Conservation (phyloP, 2,797 vertebrate genomes). For the Podarcis lilfordi region DNA sequence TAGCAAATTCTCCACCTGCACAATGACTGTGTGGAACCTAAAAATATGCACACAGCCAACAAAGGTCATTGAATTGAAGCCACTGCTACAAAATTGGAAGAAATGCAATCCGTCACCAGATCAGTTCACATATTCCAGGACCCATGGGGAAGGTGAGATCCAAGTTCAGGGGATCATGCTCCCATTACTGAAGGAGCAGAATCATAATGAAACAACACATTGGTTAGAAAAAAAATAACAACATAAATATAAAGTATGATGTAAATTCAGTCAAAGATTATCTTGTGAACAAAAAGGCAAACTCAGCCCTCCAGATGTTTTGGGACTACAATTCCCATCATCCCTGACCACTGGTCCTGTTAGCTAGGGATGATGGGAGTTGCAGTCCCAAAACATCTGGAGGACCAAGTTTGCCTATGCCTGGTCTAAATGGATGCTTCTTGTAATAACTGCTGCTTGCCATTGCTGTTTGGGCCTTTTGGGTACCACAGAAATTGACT, state of each 20-base stretch:
- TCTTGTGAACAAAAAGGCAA: neutral
- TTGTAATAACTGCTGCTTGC: neutral
- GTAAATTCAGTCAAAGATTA: neutral
- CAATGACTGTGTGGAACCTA: neutral
- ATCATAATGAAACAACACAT: neutral
- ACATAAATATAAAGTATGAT: neutral
- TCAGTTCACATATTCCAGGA: neutral
- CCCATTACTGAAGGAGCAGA: neutral
- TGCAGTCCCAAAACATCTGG: too few species aligned
- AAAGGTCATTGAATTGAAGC: neutral
- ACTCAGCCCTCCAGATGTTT: too few species aligned
- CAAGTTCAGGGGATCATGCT: neutral
- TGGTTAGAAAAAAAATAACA: too few species aligned
- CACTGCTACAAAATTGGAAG: neutral
- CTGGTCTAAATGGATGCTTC: neutral
- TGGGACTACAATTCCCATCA: too few species aligned
- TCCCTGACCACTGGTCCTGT: too few species aligned
- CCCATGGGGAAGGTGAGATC: neutral
- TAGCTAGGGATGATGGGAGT: too few species aligned
- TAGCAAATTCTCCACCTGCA: neutral
- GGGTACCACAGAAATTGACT: neutral
- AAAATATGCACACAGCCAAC: neutral
- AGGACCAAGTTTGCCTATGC: too few species aligned
- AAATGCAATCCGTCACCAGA: neutral
- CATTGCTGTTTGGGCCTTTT: neutral